Percentiles rank a stretch among this genome's conserved stretches.
phyloP scores from a whole-genome alignment of 2,797 vertebrate genomes.

The Pseudomugil gertrudae region DNA sequence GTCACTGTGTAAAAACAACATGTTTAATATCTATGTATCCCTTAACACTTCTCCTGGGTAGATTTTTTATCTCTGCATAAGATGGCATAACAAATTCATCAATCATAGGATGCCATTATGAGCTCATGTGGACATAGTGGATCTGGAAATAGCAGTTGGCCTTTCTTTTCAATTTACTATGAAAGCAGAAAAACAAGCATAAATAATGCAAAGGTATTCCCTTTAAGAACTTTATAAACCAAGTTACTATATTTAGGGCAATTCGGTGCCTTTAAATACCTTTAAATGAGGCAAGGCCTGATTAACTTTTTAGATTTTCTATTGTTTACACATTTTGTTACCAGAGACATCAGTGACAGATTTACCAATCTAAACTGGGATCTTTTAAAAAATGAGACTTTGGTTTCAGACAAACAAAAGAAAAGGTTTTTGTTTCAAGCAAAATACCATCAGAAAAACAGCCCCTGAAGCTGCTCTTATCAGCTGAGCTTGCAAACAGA shows the following conservation, averaged over 20 bases:
- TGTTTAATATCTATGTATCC: background rate
- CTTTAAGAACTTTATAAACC: slow-evolving; percentile 35
- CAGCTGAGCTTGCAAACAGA: background rate
- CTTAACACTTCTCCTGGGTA: background rate
- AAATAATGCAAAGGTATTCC: background rate
- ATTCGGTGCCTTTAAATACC: background rate
- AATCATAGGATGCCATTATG: slow-evolving; percentile 41
- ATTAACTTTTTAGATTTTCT: background rate
- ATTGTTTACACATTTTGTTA: background rate
- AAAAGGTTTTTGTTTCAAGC: background rate
- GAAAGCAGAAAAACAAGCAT: background rate
- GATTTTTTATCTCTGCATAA: background rate
- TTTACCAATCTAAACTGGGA: background rate
- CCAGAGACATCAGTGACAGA: background rate
- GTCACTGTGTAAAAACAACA: slow-evolving; percentile 54
- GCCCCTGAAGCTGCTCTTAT: background rate
- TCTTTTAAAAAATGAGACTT: background rate
- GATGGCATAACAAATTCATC: background rate
- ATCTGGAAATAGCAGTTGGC: no score
- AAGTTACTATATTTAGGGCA: slow-evolving; percentile 3
- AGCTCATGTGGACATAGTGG: slow-evolving; percentile 19
- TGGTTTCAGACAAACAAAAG: background rate
- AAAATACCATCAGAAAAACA: background rate
- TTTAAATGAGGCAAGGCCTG: background rate
- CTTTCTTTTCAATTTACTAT: background rate